These are phyloP conservation scores for Danio aesculapii DNA, from an alignment of 2,797 vertebrate genomes.

Conservation along the genomic window DNA sequence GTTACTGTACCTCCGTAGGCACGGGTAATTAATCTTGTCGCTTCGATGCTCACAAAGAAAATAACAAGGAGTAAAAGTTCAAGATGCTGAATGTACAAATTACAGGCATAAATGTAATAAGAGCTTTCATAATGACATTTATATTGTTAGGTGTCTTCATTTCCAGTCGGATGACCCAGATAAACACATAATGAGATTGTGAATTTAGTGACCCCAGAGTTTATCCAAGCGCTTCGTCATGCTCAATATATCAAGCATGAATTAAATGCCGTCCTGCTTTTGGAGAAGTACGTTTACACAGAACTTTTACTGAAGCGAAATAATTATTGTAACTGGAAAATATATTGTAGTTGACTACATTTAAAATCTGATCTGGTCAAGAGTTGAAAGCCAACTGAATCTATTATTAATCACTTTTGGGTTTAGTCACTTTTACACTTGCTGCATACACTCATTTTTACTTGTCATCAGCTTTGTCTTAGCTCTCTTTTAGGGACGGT, in stretches of 20 bases:
- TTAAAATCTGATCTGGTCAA: slow-evolving; percentile 16
- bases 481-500: no score
- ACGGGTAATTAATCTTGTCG: background rate
- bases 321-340: slow-evolving; percentile 33
- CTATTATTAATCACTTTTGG: slow-evolving; percentile 32
- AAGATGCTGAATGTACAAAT: background rate
- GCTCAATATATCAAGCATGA: background rate
- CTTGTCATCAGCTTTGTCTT: background rate
- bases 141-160: slow-evolving; percentile 20
- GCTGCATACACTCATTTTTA: slow-evolving; percentile 4
- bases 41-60: background rate
- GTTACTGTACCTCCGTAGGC: background rate
- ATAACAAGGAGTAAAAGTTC: background rate
- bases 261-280: slow-evolving; percentile 2
- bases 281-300: background rate
- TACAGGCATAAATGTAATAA: background rate
- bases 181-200: slow-evolving; percentile 11
- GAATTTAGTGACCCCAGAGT: background rate
- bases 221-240: background rate
- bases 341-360: slow-evolving; percentile 17
- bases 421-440: slow-evolving; percentile 32
- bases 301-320: background rate
- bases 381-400: slow-evolving; percentile 8
- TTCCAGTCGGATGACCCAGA: slow-evolving; percentile 13
- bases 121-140: slow-evolving; percentile 6